A percentile compares a stretch with the other conserved stretches of the same genome.
phyloP scores from a whole-genome alignment of 2,113 vertebrate genomes.

The Ailuropoda melanoleuca region DNA sequence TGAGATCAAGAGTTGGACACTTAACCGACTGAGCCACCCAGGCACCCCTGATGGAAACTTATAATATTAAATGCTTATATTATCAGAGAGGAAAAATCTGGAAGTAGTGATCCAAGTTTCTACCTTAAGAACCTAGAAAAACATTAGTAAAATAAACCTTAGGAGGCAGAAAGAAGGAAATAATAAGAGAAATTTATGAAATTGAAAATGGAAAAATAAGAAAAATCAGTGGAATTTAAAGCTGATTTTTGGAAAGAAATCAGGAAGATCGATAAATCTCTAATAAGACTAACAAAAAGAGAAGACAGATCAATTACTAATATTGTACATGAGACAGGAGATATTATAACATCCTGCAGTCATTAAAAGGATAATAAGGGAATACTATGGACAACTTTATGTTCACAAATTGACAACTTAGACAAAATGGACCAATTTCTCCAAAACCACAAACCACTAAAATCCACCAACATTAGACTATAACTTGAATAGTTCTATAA shows the following conservation, averaged over 20 bases:
- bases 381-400: neutral
- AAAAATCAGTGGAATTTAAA: neutral
- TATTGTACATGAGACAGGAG: neutral
- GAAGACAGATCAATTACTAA: neutral
- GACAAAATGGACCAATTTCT: neutral
- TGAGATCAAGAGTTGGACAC: neutral
- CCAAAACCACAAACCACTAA: neutral
- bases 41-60: neutral
- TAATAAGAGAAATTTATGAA: neutral
- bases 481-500: neutral
- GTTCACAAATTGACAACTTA: neutral
- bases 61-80: neutral
- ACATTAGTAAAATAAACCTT: neutral
- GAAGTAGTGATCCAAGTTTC: neutral
- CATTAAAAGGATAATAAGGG: neutral
- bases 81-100: neutral
- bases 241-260: neutral
- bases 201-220: neutral
- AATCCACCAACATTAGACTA: neutral
- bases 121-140: neutral
- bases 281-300: neutral
- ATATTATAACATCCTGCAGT: neutral
- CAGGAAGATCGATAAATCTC: neutral
- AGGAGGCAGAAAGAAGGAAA: neutral
- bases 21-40: neutral